Evolutionary conservation across 2,113 vertebrate genomes (phyloP).

Genomic region (Silurus meridionalis): DNA sequence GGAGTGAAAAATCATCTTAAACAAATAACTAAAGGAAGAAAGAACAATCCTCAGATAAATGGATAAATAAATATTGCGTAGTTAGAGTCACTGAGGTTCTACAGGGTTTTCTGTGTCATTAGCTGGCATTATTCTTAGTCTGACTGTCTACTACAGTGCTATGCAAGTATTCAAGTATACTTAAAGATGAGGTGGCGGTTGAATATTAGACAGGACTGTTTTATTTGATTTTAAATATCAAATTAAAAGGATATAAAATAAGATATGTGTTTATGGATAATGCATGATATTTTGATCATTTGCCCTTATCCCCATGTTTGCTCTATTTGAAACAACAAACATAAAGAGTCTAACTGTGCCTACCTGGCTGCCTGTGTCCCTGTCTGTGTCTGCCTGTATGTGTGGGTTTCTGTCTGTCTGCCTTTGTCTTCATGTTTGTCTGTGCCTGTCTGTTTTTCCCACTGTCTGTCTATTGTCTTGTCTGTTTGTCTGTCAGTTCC

Average conservation of each 20-base stretch:
- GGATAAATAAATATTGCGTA: neutral
- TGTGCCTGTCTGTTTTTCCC: neutral
- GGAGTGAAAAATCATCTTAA: neutral
- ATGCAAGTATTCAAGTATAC: neutral
- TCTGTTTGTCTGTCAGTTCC: neutral
- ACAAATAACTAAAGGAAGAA: neutral
- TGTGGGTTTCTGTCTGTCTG: neutral
- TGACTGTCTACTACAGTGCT: neutral
- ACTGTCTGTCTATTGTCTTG: neutral
- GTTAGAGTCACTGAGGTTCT: constrained; percentile 3
- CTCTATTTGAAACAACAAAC: neutral
- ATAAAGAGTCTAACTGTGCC: neutral
- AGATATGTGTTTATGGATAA: neutral
- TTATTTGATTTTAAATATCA: neutral
- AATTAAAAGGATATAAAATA: neutral
- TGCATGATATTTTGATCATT: neutral
- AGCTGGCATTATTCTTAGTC: neutral
- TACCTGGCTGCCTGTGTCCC: neutral
- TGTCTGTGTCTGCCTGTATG: neutral
- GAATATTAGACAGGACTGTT: neutral
- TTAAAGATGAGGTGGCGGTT: neutral
- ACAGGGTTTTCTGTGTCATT: neutral
- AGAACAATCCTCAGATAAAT: neutral
- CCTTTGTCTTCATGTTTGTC: neutral
- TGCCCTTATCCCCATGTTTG: neutral